Conservation (phyloP, 2,113 vertebrate genomes). For the Clarias batrachus region DNA sequence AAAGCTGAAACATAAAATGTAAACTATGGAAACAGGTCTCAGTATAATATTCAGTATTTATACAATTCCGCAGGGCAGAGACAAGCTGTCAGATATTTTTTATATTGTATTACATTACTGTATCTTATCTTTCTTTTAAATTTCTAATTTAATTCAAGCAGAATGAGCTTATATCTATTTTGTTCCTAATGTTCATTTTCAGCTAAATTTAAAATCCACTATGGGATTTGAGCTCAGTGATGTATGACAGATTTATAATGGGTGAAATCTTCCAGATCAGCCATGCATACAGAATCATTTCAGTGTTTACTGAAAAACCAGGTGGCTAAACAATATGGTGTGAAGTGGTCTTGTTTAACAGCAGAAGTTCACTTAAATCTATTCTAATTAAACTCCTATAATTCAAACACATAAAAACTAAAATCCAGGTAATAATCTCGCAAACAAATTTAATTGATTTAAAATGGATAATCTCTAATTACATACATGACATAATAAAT, state of each 20-base stretch:
- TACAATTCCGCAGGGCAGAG: too few relatives aligned
- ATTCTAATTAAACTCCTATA: not conserved
- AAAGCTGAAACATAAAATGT: too few relatives aligned
- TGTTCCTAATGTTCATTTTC: not conserved
- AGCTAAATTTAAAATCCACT: not conserved
- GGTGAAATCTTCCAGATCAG: not conserved
- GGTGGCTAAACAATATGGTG: not conserved
- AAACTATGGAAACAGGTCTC: too few relatives aligned
- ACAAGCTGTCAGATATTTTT: not conserved
- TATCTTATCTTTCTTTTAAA: too few relatives aligned
- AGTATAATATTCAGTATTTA: too few relatives aligned
- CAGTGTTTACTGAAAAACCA: not conserved
- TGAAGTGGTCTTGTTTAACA: not conserved
- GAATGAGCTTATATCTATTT: not conserved
- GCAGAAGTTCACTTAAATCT: not conserved
- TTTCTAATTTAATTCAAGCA: too few relatives aligned
- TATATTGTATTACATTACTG: not conserved
- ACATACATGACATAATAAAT: too few relatives aligned
- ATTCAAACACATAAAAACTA: too few relatives aligned
- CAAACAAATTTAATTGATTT: too few relatives aligned
- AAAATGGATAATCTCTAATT: too few relatives aligned
- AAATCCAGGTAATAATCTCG: too few relatives aligned
- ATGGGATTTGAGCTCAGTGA: not conserved
- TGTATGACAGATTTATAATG: not conserved
- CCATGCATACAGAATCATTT: not conserved